Evolutionary conservation across 2,888 invertebrate genomes (phyloP).

Genomic region (Caenorhabditis japonica): DNA sequence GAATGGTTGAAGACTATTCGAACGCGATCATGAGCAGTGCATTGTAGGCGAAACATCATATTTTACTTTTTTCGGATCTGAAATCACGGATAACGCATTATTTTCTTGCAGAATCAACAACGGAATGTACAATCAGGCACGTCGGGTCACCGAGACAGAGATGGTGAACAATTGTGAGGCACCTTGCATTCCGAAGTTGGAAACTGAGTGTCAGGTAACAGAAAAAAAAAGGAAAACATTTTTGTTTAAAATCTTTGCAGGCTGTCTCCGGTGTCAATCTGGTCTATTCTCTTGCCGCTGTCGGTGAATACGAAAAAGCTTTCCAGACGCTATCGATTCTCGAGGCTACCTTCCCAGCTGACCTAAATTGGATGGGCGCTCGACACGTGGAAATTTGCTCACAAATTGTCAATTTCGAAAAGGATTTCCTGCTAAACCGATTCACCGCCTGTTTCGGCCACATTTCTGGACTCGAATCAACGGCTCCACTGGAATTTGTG

Average conservation of each 20-base stretch:
- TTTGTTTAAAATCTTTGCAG: no score
- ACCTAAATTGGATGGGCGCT: constrained; percentile 42
- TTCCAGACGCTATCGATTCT: constrained; percentile 5
- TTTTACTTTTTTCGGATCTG: no score
- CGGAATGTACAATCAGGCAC: constrained; percentile 33
- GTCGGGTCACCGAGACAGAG: neutral
- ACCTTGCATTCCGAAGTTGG: constrained; percentile 11
- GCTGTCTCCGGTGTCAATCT: constrained; percentile 46
- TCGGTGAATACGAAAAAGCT: constrained; percentile 36
- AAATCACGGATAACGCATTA: neutral
- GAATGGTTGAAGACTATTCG: constrained; percentile 7
- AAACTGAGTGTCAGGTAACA: constrained; percentile 54
- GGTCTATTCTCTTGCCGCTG: constrained; percentile 28
- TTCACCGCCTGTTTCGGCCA: constrained; percentile 19
- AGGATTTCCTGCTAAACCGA: constrained; percentile 24
- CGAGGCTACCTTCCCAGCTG: constrained; percentile 6
- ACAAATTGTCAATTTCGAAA: constrained; percentile 40
- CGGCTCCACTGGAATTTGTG: constrained; percentile 27
- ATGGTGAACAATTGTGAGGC: constrained; percentile 9
- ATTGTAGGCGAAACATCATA: constrained; percentile 5
- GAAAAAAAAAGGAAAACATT: no score
- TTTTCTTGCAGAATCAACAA: constrained; percentile 29
- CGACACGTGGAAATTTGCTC: constrained; percentile 44
- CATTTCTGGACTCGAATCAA: constrained; percentile 6
- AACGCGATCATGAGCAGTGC: constrained; percentile 22